Evolutionary conservation across 2,797 vertebrate genomes (phyloP).

Genomic region (Anguilla marmorata): DNA sequence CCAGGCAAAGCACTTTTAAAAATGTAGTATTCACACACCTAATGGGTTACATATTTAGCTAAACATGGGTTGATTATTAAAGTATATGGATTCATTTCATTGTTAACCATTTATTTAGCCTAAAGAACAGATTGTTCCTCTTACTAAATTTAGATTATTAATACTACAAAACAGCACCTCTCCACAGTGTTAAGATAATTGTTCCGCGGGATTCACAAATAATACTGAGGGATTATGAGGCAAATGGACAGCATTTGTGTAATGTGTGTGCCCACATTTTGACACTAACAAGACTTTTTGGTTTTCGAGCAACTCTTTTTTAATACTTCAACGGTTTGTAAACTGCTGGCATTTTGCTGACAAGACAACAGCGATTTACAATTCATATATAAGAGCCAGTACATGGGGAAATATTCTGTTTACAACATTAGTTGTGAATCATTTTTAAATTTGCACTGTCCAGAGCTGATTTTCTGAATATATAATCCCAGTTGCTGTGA

Average conservation of each 20-base stretch:
- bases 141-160: background rate
- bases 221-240: background rate
- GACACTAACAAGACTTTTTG: background rate
- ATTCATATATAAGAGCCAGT: background rate
- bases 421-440: slow-evolving; percentile 15
- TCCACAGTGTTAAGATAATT: background rate
- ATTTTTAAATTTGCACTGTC: slow-evolving; percentile 31
- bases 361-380: background rate
- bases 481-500: slow-evolving; percentile 22
- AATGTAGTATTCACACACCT: background rate
- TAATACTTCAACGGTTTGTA: background rate
- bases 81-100: background rate
- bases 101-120: slow-evolving; percentile 7
- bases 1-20: background rate
- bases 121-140: slow-evolving; percentile 3
- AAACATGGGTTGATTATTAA: background rate
- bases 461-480: slow-evolving; percentile 18
- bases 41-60: background rate
- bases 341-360: background rate
- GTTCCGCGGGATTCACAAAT: background rate
- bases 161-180: background rate
- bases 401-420: slow-evolving; percentile 3
- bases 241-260: background rate
- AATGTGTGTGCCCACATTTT: background rate
- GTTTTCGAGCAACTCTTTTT: background rate